A percentile compares a stretch with the other conserved stretches of the same genome.
Evolutionary conservation across 2,888 invertebrate genomes (phyloP).

Genomic region (Alloplasta piceator): DNA sequence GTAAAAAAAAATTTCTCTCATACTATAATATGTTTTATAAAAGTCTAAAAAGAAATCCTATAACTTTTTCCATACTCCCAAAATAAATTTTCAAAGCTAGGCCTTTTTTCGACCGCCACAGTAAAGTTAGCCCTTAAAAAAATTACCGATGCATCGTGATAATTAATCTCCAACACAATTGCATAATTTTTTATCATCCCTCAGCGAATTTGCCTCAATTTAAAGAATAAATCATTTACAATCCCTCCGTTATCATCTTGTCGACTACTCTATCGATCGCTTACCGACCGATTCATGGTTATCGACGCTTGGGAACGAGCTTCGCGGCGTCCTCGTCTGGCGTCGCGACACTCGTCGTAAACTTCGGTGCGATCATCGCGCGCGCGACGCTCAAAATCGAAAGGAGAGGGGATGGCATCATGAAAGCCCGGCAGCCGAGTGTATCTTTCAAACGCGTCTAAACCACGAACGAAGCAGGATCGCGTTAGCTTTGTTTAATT

Average conservation of each 20-base stretch:
- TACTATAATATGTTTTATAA: too few species aligned
- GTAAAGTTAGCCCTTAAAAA: too few species aligned
- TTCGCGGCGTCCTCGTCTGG: slow-evolving; percentile 20
- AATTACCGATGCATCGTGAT: too few species aligned
- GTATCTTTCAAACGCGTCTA: slow-evolving; percentile 79
- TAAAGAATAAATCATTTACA: too few species aligned
- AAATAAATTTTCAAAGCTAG: too few species aligned
- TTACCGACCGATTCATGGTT: slow-evolving; percentile 6
- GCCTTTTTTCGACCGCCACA: too few species aligned
- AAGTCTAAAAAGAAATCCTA: too few species aligned
- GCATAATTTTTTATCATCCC: too few species aligned
- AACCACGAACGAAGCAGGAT: slow-evolving; percentile 65
- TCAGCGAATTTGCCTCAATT: neutral
- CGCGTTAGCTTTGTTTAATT: slow-evolving; percentile 42
- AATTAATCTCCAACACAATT: too few species aligned
- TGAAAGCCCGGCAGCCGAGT: slow-evolving; percentile 74
- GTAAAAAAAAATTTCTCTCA: too few species aligned
- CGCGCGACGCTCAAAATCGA: neutral
- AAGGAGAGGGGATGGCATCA: slow-evolving; percentile 72
- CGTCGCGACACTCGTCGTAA: slow-evolving; percentile 53
- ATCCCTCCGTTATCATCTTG: too few species aligned
- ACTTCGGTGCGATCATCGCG: slow-evolving; percentile 54
- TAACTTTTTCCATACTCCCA: too few species aligned
- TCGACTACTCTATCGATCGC: neutral
- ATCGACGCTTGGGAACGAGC: neutral